A percentile compares a stretch with the other conserved stretches of the same genome.
phyloP scores from a whole-genome alignment of 1,140 invertebrate species.

The Solenopsis invicta region DNA sequence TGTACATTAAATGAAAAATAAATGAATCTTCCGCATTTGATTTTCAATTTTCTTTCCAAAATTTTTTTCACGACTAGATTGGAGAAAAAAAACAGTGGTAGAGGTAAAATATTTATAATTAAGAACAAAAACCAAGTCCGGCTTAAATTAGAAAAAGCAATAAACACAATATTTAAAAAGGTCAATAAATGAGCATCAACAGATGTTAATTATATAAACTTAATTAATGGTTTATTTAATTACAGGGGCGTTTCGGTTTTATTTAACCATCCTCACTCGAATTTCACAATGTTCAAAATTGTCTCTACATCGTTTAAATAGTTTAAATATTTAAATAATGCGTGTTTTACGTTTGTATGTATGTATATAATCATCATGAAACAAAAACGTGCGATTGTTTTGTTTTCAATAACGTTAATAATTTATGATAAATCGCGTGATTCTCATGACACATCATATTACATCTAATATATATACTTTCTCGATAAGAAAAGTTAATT shows the following conservation, averaged over 20 bases:
- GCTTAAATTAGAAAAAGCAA: too few species aligned
- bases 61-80: conserved; percentile 19
- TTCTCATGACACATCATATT: conserved; percentile 17
- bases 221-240: too few species aligned
- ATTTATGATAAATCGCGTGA: not conserved
- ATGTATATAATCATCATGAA: too few species aligned
- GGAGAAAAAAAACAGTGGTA: not conserved
- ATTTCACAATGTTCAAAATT: too few species aligned
- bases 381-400: not conserved
- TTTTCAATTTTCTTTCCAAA: conserved; percentile 1
- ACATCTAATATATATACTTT: not conserved
- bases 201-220: too few species aligned
- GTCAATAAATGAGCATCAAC: too few species aligned
- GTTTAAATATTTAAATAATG: not conserved
- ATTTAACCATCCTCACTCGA: too few species aligned
- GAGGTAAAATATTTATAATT: not conserved
- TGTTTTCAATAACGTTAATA: not conserved
- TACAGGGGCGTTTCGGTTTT: too few species aligned
- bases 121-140: too few species aligned
- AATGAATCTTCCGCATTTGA: conserved; percentile 33
- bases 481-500: not conserved
- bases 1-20: conserved; percentile 19
- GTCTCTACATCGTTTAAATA: too few species aligned
- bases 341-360: too few species aligned
- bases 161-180: too few species aligned